Percentiles rank a stretch among this genome's conserved stretches.
These are phyloP conservation scores for Halcyon badia DNA, from an alignment of 2,797 vertebrate genomes.

Conservation along the genomic window DNA sequence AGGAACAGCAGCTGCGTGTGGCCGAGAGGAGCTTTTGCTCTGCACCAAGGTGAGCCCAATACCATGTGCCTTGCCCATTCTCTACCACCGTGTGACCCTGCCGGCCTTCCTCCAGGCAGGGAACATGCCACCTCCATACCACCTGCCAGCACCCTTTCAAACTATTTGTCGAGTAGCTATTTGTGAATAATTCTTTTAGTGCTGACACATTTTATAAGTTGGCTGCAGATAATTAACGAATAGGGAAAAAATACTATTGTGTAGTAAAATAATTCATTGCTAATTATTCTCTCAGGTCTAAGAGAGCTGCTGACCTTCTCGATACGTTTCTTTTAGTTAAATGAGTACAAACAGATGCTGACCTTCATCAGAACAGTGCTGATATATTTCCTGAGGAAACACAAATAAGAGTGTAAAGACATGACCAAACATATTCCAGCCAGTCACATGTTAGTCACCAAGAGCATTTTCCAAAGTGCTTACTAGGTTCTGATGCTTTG, in stretches of 20 bases:
- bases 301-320: constrained; percentile 40
- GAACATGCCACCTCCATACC: background rate
- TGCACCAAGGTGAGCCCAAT: background rate
- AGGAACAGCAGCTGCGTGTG: accelerated
- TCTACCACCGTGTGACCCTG: accelerated
- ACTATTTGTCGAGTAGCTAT: background rate
- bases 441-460: background rate
- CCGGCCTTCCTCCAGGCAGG: constrained; percentile 32
- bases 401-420: background rate
- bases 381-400: constrained; percentile 26
- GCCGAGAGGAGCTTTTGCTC: background rate
- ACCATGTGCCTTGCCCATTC: background rate
- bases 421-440: background rate
- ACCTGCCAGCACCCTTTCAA: constrained; percentile 9
- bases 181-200: constrained; percentile 15
- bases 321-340: constrained; percentile 7
- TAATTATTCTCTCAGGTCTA: constrained; percentile 60
- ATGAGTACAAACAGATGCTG: constrained; percentile 53
- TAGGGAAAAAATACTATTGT: background rate
- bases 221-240: constrained; percentile 42
- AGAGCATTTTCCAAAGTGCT: background rate
- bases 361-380: constrained; percentile 32
- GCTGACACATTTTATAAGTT: constrained; percentile 29
- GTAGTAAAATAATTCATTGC: constrained; percentile 18
- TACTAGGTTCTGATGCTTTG: background rate